These are phyloP conservation scores for Stegana nigrithorax DNA, from an alignment of 2,888 invertebrate genomes.

Conservation along the genomic window DNA sequence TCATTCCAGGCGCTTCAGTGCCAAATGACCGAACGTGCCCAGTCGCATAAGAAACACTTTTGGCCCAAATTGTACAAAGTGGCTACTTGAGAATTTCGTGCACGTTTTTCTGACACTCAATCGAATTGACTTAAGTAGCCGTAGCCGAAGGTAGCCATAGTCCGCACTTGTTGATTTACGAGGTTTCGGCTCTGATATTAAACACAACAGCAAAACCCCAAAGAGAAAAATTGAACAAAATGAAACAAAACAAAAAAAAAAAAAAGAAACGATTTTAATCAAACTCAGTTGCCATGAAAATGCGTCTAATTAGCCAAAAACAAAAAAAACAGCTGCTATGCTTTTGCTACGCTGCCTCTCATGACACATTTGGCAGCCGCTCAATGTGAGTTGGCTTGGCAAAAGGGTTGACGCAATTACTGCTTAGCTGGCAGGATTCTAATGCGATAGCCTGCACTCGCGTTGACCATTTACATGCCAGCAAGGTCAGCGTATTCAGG, in stretches of 20 bases:
- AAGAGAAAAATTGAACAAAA: not conserved
- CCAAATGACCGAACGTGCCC: constrained; percentile 40
- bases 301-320: not conserved
- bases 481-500: too few species aligned
- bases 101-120: too few species aligned
- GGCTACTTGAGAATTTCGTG: constrained; percentile 36
- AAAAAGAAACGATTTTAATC: not conserved
- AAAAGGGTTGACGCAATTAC: not conserved
- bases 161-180: constrained; percentile 5
- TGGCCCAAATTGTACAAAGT: constrained; percentile 28
- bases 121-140: constrained; percentile 37
- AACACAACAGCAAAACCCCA: not conserved
- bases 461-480: too few species aligned
- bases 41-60: constrained; percentile 14
- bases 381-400: not conserved
- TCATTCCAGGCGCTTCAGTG: constrained; percentile 23
- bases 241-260: constrained; percentile 6
- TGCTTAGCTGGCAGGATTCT: not conserved
- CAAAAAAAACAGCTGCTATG: not conserved
- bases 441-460: too few species aligned
- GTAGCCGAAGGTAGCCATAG: constrained; percentile 32
- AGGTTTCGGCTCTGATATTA: not conserved
- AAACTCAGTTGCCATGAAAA: not conserved
- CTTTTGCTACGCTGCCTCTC: not conserved
- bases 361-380: constrained; percentile 15